These are phyloP conservation scores for Stenotaenia linearis DNA, from an alignment of 2,888 invertebrate genomes.

Conservation along the genomic window DNA sequence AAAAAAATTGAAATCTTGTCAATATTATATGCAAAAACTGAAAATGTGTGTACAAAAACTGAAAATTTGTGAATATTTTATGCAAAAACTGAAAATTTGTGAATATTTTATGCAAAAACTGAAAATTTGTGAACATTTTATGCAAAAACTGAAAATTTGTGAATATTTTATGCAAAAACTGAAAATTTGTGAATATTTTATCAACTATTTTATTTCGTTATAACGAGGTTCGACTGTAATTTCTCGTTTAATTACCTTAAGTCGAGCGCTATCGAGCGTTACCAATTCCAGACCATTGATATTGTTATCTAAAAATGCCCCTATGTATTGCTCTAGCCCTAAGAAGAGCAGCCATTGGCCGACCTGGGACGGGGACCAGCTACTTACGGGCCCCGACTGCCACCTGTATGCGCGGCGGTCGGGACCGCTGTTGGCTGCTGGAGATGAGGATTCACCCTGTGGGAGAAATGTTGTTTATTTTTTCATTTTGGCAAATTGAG, in stretches of 20 bases:
- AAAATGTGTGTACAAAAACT: too few species aligned
- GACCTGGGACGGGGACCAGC: slow-evolving; percentile 76
- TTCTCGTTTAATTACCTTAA: slow-evolving; percentile 62
- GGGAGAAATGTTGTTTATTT: background rate
- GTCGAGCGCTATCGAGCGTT: slow-evolving; percentile 80
- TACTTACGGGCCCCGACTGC: slow-evolving; percentile 64
- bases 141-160: too few species aligned
- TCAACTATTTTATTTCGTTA: too few species aligned
- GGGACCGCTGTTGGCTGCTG: slow-evolving; percentile 10
- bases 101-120: too few species aligned
- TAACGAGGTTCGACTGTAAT: too few species aligned
- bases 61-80: background rate
- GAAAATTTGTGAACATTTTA: too few species aligned
- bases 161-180: too few species aligned
- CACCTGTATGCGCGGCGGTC: slow-evolving; percentile 54
- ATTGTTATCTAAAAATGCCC: slow-evolving; percentile 79
- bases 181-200: too few species aligned
- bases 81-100: too few species aligned
- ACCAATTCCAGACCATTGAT: slow-evolving; percentile 82
- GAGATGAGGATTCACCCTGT: background rate
- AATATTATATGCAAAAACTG: too few species aligned
- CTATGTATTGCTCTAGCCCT: slow-evolving; percentile 77
- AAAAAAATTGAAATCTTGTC: slow-evolving; percentile 24
- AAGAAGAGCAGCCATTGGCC: slow-evolving; percentile 82
- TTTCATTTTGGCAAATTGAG: too few species aligned